Evolutionary conservation across 2,888 invertebrate species (phyloP).

Genomic region (Agrotis exclamationis): DNA sequence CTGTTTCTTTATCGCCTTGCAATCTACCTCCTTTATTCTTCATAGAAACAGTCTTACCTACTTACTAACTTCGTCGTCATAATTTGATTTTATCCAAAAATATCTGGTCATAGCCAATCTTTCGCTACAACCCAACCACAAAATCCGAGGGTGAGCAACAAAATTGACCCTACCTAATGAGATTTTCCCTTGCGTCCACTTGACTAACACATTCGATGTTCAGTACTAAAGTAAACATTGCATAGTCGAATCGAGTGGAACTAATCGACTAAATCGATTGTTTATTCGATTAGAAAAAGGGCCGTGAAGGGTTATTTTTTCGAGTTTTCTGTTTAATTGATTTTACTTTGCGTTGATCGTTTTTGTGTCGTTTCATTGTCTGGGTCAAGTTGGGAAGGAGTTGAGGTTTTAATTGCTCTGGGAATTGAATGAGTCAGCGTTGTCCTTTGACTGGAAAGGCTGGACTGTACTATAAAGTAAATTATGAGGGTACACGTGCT

Average conservation of each 20-base stretch:
- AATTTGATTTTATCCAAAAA: not conserved
- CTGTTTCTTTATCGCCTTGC: no score
- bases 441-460: not conserved
- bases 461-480: not conserved
- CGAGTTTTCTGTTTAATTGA: slow-evolving; percentile 59
- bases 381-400: slow-evolving; percentile 20
- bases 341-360: slow-evolving; percentile 45
- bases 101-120: slow-evolving; percentile 18
- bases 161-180: slow-evolving; percentile 54
- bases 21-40: no score
- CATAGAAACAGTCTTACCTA: no score
- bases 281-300: slow-evolving; percentile 66
- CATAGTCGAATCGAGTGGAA: slow-evolving; percentile 68
- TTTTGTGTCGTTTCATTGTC: slow-evolving; percentile 39
- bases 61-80: no score
- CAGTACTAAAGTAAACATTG: slow-evolving; percentile 69
- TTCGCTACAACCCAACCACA: not conserved
- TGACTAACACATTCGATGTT: slow-evolving; percentile 39
- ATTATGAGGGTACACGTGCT: not conserved
- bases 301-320: slow-evolving; percentile 61
- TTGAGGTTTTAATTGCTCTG: slow-evolving; percentile 42
- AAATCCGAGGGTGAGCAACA: slow-evolving; percentile 22
- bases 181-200: slow-evolving; percentile 39
- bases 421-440: slow-evolving; percentile 32
- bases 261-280: slow-evolving; percentile 74